Base-by-base conservation (phyloP, 2,113 vertebrate species). In the Xiphorhynchus elegans region DNA sequence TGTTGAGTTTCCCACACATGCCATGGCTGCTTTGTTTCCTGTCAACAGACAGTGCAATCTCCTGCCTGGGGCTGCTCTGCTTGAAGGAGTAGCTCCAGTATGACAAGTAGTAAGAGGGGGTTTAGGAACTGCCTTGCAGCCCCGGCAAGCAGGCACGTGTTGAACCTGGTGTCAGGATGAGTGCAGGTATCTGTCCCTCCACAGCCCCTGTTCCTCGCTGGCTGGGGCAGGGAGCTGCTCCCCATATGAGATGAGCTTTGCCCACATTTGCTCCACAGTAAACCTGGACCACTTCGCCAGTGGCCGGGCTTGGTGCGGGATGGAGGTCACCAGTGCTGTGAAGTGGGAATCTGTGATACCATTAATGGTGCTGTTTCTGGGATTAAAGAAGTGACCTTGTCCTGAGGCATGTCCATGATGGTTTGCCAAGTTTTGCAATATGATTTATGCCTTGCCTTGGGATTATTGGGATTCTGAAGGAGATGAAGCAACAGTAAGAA, bases 401-500 rank as follows among this genome's bases (percentile, higher is more conserved):
- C 76, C 55, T 1, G 10, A 59, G 80, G 46, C n/a, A n/a, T n/a
- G n/a, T n/a, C n/a, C 2, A 1, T 60, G 87, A 19, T 37, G 87
- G 62, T 85, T 75, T 7, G 13, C 80, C 5, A 2, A 37, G 76
- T 55, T 91, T 55, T 84, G 81, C 68, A 40, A 19, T 2, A 5
- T 81, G 87, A 84, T 94, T 95, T 87, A 91, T 69, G 74, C 70
- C 58, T 84, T 37, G 56, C 39, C 0, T 0, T 68, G 44, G 58
- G 79, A 75, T 91, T 95, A 88, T 87, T 93, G 82, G 90, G 94
- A 94, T 94, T 91, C 63, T 44, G 75, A 91, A 63, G 62, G 94
- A 91, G 56, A 74, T 66, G 78, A 91, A 59, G 53, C 73, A 74
- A 52, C 66, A 79, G 59, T 91, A 87, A 8, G 5, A 9, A 81